Base-by-base conservation (phyloP, 2,888 invertebrate genomes). In the Epiblema foenella region DNA sequence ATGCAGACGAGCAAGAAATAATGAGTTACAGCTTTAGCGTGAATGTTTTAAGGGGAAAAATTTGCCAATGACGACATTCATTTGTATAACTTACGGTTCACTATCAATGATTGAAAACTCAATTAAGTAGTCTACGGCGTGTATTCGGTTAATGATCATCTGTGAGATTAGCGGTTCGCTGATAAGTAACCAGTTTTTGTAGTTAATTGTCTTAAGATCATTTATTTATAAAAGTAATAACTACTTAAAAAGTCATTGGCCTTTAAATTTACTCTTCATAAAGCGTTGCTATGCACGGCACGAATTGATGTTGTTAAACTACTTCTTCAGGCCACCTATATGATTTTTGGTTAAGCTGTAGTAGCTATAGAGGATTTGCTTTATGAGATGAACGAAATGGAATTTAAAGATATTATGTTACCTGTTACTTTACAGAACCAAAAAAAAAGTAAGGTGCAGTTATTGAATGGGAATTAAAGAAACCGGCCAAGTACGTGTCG, bases 1-100 rank as follows among this genome's bases (percentile, higher is more conserved):
- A 54, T 65, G 66, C 46, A 56, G 42, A 54, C 42, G 39, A 52
- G 8, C 24, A 20, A 49, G n/a, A 63, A n/a, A 18, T 52, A 46
- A n/a, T n/a, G 17, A 65, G 42, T 66, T 52, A 37, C 52, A 33
- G 37, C 24, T 33, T 33, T 33, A 17, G 29, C 12, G 24, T 60
- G n/a, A 46, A 46, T 46, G 42, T 42, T 42, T 42, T 42, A 7
- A 58, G n/a, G 24, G 24, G n/a, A 15, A 24, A 15, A 9, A 37
- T 37, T 59, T 37, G 33, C 8, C 18, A n/a, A n/a, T n/a, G n/a
- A n/a, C 58, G 20, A 37, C 20, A 12, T 12, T 5, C 29, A 29
- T 29, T 29, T 33, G 33, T 33, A 33, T 8, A 33, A 33, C 2
- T 33, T 2, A 24, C 24, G 15, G 12, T 3, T 15, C 4, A 42